A percentile compares a stretch with the other conserved stretches of the same genome.
These are phyloP conservation scores for Hirtodrosophila cameraria DNA, from an alignment of 2,888 invertebrate species.

Conservation along the genomic window DNA sequence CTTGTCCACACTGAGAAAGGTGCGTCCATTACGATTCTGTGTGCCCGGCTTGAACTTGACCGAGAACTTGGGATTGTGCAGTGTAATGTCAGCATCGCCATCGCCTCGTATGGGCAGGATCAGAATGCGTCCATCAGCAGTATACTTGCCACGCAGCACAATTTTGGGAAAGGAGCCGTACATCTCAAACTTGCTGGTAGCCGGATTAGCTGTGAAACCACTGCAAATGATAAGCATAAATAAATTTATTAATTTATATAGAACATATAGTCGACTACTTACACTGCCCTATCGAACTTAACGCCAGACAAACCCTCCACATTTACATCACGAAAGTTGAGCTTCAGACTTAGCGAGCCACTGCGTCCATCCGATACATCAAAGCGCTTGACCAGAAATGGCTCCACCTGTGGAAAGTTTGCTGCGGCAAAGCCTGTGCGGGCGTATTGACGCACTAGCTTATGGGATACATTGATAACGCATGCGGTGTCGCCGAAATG, in stretches of 20 bases:
- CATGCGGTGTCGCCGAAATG: conserved; percentile 79
- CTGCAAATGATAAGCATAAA: conserved; percentile 43
- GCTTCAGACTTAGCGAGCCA: conserved; percentile 79
- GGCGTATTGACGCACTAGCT: conserved; percentile 75
- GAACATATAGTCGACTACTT: conserved; percentile 56
- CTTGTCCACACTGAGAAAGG: conserved; percentile 77
- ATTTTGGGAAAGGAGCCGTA: conserved; percentile 81
- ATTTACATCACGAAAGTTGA: conserved; percentile 81
- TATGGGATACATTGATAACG: conserved; percentile 74
- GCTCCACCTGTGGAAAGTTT: conserved; percentile 82
- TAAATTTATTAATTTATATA: background rate
- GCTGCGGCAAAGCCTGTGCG: conserved; percentile 79
- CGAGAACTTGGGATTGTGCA: conserved; percentile 80
- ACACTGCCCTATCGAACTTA: conserved; percentile 81
- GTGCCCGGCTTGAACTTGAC: conserved; percentile 81
- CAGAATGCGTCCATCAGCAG: conserved; percentile 84
- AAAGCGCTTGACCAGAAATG: conserved; percentile 79
- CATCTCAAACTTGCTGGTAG: conserved; percentile 82
- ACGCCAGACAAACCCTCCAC: conserved; percentile 80
- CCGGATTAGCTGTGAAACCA: conserved; percentile 80
- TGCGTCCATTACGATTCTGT: conserved; percentile 72
- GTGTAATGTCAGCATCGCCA: conserved; percentile 81
- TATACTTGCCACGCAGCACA: conserved; percentile 80
- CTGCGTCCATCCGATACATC: conserved; percentile 81
- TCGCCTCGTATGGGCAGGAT: conserved; percentile 84